Evolutionary conservation across 2,797 vertebrate species (phyloP).

Genomic region (Columba guinea): DNA sequence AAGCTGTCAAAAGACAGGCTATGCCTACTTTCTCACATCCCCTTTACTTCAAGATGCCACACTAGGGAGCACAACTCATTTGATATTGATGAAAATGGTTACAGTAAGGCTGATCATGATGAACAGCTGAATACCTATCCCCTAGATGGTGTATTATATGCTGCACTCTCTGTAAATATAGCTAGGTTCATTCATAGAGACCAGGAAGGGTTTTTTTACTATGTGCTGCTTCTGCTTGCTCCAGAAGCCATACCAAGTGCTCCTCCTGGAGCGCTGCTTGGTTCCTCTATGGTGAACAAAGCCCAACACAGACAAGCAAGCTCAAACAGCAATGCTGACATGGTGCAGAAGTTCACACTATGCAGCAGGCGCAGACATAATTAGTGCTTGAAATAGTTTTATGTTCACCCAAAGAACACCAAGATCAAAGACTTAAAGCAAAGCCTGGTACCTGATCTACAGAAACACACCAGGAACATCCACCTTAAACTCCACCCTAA

Average conservation of each 20-base stretch:
- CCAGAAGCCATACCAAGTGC: accelerated
- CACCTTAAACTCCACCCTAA: not conserved
- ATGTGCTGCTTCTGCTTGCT: not conserved
- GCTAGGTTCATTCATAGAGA: not conserved
- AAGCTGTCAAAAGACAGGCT: not conserved
- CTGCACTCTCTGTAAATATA: not conserved
- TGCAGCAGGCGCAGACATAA: not conserved
- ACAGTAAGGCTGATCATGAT: not conserved
- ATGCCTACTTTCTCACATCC: not conserved
- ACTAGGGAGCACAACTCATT: not conserved
- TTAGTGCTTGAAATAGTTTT: not conserved
- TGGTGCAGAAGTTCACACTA: not conserved
- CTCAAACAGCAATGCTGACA: not conserved
- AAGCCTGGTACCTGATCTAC: not conserved
- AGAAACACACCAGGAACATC: not conserved
- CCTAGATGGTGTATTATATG: not conserved
- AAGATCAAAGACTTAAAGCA: not conserved
- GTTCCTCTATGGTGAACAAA: not conserved
- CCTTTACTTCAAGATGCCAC: not conserved
- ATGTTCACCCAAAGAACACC: not conserved
- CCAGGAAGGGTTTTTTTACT: not conserved
- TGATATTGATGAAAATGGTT: not conserved
- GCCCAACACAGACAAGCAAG: not conserved
- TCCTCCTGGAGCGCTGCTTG: not conserved
- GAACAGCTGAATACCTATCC: not conserved